A percentile compares a stretch with the other conserved stretches of the same genome.
phyloP scores from a whole-genome alignment of 1,140 invertebrate species.

The Papilio glaucus region DNA sequence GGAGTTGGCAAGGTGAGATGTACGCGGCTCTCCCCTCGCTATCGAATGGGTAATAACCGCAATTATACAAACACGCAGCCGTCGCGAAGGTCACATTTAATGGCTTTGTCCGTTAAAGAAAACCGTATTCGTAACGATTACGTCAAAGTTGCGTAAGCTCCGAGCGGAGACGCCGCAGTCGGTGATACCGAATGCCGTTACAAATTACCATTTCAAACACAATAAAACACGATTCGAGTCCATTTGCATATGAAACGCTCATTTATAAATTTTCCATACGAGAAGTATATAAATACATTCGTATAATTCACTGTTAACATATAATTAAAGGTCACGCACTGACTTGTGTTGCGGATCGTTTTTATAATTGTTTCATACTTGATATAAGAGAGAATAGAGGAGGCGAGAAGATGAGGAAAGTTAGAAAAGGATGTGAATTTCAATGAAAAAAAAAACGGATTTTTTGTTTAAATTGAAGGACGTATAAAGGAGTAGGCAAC shows the following conservation, averaged over 20 bases:
- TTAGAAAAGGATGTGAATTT: too few relatives aligned
- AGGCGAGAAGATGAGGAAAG: too few relatives aligned
- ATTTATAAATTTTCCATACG: slow-evolving; percentile 26
- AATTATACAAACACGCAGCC: slow-evolving; percentile 26
- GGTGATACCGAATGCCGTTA: slow-evolving; percentile 23
- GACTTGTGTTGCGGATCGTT: not conserved
- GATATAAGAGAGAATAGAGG: too few relatives aligned
- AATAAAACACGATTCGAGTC: slow-evolving; percentile 3
- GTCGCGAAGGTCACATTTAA: slow-evolving; percentile 25
- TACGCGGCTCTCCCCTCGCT: not conserved
- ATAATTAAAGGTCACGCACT: not conserved
- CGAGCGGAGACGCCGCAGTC: not conserved
- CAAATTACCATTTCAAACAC: slow-evolving; percentile 26
- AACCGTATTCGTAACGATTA: slow-evolving; percentile 32
- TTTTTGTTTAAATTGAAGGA: too few relatives aligned
- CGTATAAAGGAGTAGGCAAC: too few relatives aligned
- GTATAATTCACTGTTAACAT: not conserved
- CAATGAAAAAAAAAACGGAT: too few relatives aligned
- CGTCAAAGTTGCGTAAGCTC: slow-evolving; percentile 33
- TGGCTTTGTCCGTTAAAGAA: slow-evolving; percentile 30
- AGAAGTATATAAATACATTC: not conserved
- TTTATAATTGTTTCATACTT: not conserved
- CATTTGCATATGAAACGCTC: slow-evolving; percentile 30
- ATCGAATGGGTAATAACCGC: slow-evolving; percentile 21
- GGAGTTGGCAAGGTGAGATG: not conserved